Percentiles rank a stretch among this genome's conserved stretches.
These are phyloP conservation scores for Chaetophractus vellerosus DNA, from an alignment of 2,797 vertebrate genomes.

Conservation along the genomic window DNA sequence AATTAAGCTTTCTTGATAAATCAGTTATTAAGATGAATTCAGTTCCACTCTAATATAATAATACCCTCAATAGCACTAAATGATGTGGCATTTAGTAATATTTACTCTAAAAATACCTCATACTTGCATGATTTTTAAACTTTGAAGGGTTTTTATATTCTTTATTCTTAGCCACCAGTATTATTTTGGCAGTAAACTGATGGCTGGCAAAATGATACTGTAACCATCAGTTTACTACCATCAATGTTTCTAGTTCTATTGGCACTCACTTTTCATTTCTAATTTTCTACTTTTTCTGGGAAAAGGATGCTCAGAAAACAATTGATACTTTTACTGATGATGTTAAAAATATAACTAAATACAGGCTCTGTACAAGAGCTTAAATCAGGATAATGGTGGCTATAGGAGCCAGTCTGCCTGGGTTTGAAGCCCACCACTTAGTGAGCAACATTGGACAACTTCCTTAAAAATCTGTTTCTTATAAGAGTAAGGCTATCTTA, in stretches of 20 bases:
- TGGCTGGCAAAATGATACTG: no score
- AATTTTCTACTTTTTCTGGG: background rate
- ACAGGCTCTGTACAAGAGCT: background rate
- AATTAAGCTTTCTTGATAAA: constrained; percentile 33
- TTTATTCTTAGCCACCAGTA: constrained; percentile 23
- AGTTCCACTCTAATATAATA: background rate
- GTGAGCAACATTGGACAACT: background rate
- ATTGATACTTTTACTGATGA: background rate
- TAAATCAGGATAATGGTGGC: background rate
- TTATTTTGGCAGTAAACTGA: background rate
- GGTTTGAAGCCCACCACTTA: background rate
- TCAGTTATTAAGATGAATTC: constrained; percentile 24
- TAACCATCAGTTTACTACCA: background rate
- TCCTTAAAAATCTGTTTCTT: background rate
- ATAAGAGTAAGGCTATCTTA: background rate
- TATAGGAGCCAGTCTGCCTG: accelerated
- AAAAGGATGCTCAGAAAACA: background rate
- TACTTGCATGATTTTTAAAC: constrained; percentile 23
- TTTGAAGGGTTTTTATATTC: background rate
- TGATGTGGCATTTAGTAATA: constrained; percentile 19
- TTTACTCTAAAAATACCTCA: background rate
- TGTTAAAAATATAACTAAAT: background rate
- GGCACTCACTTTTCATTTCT: background rate
- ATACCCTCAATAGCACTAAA: background rate
- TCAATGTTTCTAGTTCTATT: background rate